A percentile compares a stretch with the other conserved stretches of the same genome.
These are phyloP conservation scores for Sparidentex hasta DNA, from an alignment of 2,797 vertebrate species.

Conservation along the genomic window DNA sequence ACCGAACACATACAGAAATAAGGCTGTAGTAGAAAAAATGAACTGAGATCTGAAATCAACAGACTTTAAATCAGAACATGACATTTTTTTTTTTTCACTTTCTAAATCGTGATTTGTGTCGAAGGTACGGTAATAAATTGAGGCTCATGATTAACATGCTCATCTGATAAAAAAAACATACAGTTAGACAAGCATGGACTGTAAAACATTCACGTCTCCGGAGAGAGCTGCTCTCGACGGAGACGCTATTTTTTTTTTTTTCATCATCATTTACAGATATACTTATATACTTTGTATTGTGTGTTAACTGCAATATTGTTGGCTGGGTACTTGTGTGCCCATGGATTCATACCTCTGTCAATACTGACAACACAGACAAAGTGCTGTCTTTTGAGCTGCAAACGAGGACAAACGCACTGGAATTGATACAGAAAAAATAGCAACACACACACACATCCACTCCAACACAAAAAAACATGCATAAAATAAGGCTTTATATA, in stretches of 20 bases:
- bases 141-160: constrained; percentile 80
- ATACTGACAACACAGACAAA: constrained; percentile 63
- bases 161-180: constrained; percentile 72
- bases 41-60: background rate
- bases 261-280: constrained; percentile 53
- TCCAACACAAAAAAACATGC: constrained; percentile 78
- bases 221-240: constrained; percentile 53
- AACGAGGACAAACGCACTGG: constrained; percentile 71
- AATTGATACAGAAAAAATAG: constrained; percentile 71
- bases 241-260: constrained; percentile 48
- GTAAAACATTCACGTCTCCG: constrained; percentile 73
- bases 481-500: constrained; percentile 82
- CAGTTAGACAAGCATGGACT: constrained; percentile 75
- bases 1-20: constrained; percentile 18
- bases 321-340: constrained; percentile 55
- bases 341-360: constrained; percentile 58
- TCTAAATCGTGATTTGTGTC: constrained; percentile 44
- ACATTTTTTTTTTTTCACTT: constrained; percentile 26
- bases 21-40: constrained; percentile 18
- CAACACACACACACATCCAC: constrained; percentile 75
- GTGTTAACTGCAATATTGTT: constrained; percentile 63
- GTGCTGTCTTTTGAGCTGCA: constrained; percentile 68
- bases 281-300: constrained; percentile 52
- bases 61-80: constrained; percentile 28
- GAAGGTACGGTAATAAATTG: constrained; percentile 64